Conservation (phyloP, 30 jellyfish, hydroid and myxozoan species). For the Clytia hemisphaerica region DNA sequence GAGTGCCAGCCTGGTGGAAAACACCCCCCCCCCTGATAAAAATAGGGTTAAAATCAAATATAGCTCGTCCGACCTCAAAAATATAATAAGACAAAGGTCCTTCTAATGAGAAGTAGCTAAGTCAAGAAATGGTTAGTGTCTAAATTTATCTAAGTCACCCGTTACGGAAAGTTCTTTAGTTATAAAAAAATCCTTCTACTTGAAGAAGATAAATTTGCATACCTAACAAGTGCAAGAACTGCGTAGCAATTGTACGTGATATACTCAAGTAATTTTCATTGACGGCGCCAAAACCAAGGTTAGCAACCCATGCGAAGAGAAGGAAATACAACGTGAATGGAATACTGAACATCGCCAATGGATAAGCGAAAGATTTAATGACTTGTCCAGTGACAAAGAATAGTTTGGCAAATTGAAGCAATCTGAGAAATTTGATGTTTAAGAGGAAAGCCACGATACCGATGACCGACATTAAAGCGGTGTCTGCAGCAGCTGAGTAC, state of each 20-base stretch:
- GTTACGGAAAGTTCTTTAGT: too few relatives aligned
- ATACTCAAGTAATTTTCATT: constrained; percentile 31
- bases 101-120: too few relatives aligned
- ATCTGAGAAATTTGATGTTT: constrained; percentile 33
- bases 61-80: too few relatives aligned
- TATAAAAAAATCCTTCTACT: too few relatives aligned
- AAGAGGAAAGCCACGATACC: constrained; percentile 47
- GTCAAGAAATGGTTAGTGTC: too few relatives aligned
- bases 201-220: too few relatives aligned
- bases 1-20: too few relatives aligned
- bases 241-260: constrained; percentile 28
- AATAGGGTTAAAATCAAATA: too few relatives aligned
- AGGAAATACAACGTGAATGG: constrained; percentile 29
- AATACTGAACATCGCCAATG: constrained; percentile 28
- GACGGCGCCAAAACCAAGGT: constrained; percentile 16
- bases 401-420: constrained; percentile 26
- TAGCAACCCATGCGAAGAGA: constrained; percentile 41
- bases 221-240: constrained; percentile 45
- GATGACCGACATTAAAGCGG: constrained; percentile 27
- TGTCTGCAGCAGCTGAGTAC: constrained; percentile 58
- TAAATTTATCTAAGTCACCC: too few relatives aligned
- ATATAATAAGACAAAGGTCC: too few relatives aligned
- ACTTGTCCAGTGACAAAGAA: constrained; percentile 16
- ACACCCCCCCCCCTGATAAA: too few relatives aligned
- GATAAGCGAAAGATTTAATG: constrained; percentile 18